Conservation (phyloP, 2,888 invertebrate species). For the Caenorhabditis uteleia region DNA sequence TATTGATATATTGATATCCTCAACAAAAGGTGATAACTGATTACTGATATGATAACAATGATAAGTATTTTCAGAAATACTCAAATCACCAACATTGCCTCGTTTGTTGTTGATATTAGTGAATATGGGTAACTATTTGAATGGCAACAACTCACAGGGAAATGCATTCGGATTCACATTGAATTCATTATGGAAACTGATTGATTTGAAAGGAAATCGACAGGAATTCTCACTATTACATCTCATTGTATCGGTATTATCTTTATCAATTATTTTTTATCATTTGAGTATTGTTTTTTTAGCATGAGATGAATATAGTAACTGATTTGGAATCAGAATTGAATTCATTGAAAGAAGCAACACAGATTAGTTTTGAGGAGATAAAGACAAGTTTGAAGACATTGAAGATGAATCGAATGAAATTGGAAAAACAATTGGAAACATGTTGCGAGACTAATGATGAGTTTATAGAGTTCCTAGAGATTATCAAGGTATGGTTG, state of each 20-base stretch:
- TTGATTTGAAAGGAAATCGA: slow-evolving; percentile 47
- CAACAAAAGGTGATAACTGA: slow-evolving; percentile 13
- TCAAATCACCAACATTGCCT: slow-evolving; percentile 30
- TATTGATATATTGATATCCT: slow-evolving; percentile 10
- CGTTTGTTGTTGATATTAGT: slow-evolving; percentile 49
- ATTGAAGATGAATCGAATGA: slow-evolving; percentile 16
- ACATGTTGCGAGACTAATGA: slow-evolving; percentile 1
- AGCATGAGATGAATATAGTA: slow-evolving; percentile 34
- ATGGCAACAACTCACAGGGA: slow-evolving; percentile 46
- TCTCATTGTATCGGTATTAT: slow-evolving; percentile 38
- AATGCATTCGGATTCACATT: slow-evolving; percentile 55
- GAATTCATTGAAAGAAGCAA: slow-evolving; percentile 21
- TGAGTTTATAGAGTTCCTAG: slow-evolving; percentile 21
- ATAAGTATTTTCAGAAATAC: slow-evolving; percentile 18
- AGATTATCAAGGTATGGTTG: slow-evolving; percentile 14
- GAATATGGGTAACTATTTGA: slow-evolving; percentile 55
- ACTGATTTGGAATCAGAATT: slow-evolving; percentile 31
- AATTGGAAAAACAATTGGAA: slow-evolving; percentile 32
- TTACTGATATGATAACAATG: neutral
- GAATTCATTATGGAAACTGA: slow-evolving; percentile 54
- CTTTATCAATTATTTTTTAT: no score
- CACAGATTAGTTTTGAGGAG: slow-evolving; percentile 46
- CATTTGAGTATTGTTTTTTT: slow-evolving; percentile 6
- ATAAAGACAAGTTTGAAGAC: slow-evolving; percentile 29
- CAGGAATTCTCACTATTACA: slow-evolving; percentile 39